These are phyloP conservation scores for Alexandromys oeconomus DNA, from an alignment of 2,797 vertebrate genomes.

Conservation along the genomic window DNA sequence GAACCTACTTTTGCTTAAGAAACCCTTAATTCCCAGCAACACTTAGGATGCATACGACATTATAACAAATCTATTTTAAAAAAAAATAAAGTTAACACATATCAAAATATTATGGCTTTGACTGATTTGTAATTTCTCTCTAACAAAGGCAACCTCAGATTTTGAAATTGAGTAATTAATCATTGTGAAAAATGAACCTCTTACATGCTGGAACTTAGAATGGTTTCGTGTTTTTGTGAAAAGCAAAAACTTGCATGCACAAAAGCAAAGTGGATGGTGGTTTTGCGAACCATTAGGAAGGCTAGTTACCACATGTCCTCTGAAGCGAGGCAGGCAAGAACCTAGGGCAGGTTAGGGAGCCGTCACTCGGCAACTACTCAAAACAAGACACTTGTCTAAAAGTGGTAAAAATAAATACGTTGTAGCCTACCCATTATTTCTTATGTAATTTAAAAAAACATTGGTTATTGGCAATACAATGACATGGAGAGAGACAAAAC, in stretches of 20 bases:
- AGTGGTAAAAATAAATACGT: background rate
- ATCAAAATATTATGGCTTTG: constrained; percentile 10
- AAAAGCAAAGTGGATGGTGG: background rate
- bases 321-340: background rate
- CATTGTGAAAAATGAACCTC: constrained; percentile 38
- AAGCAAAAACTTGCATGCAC: background rate
- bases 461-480: background rate
- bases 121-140: constrained; percentile 12
- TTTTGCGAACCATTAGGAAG: background rate
- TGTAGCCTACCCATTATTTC: background rate
- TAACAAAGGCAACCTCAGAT: constrained; percentile 29
- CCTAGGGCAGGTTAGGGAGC: background rate
- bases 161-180: constrained; percentile 22
- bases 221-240: constrained; percentile 20
- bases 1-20: background rate
- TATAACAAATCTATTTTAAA: background rate
- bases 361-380: background rate
- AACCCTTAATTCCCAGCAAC: background rate
- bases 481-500: background rate
- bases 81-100: constrained; percentile 24
- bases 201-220: background rate
- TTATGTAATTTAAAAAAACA: background rate
- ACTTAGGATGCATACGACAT: background rate
- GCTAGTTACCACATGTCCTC: no score
- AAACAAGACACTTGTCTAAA: constrained; percentile 48